These are phyloP conservation scores for Lamellibrachia luymesi DNA, from an alignment of 1,140 invertebrate species.

Conservation along the genomic window DNA sequence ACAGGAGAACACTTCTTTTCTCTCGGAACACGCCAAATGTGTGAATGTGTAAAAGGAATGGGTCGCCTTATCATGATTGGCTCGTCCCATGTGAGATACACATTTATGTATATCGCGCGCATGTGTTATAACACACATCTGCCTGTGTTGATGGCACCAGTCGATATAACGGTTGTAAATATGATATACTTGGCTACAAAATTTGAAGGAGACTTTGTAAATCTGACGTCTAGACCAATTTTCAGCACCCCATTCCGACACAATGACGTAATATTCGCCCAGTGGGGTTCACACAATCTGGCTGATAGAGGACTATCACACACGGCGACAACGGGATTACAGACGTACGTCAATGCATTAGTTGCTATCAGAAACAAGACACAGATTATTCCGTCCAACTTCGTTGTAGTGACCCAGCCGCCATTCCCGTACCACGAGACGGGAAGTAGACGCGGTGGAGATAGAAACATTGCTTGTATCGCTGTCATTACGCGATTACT, in stretches of 20 bases:
- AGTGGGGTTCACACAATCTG: not conserved
- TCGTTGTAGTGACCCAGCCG: not conserved
- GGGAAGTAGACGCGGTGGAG: not conserved
- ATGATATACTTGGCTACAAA: not conserved
- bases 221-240: not conserved
- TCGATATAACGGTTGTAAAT: not conserved
- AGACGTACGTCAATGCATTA: not conserved
- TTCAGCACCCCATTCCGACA: not conserved
- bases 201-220: not conserved
- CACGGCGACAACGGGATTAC: not conserved
- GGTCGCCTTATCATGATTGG: not conserved
- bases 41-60: not conserved
- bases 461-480: not conserved
- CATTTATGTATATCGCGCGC: not conserved
- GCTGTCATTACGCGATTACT: not conserved
- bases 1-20: not conserved
- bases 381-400: not conserved
- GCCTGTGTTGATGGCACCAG: not conserved
- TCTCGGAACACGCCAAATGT: not conserved
- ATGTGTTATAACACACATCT: not conserved
- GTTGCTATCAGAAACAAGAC: not conserved
- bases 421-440: not conserved
- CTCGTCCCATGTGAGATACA: not conserved
- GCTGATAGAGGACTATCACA: not conserved
- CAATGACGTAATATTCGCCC: not conserved